Evolutionary conservation across 2,888 invertebrate genomes (phyloP), one percentile per base, ranked within the genome.

Genomic region (Nomada ruficornis): DNA sequence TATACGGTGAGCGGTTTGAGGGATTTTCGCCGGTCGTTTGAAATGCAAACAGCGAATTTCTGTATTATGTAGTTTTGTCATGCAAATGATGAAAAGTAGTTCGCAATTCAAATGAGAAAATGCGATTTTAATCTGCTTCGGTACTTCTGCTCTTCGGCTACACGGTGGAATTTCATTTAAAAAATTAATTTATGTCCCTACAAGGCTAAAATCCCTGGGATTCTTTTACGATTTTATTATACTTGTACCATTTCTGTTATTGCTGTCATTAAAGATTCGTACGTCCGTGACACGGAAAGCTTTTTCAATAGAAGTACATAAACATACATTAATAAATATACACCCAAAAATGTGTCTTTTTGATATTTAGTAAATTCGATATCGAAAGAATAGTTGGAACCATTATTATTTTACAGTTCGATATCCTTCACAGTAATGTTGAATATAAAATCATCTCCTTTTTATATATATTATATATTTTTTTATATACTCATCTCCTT

Each of bases 61-160:
- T 50, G 4, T 50, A 50, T 13, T 50, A 44, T 18, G n/a, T 7
- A 29, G 0, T 54, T 44, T 47, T 44, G 11, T 9, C 9, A 13
- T 69, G n/a, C 26, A 69, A 59, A 69, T 47, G 26, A 13, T 5
- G 44, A 36, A 50, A 18, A 26, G 23, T 62, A 62, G 29, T 62
- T 20, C 62, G 44, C 50, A 29, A 71, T 71, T 52, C 42, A 42
- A 5, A 52, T 62, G 36, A 10, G 3, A 29, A 42, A 62, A 52
- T n/a, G 36, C 1, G 36, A 36, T 36, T 36, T 36, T 36, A 36
- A 36, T 36, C 36, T 7, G 36, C 36, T 20, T 55, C 11, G 10
- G 11, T 23, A 18, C 47, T 20, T 4, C 4, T 23, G n/a, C 52
- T 18, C 50, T 36, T 9, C 15, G 1, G 36, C 11, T 71, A 11